A percentile compares a stretch with the other conserved stretches of the same genome.
Evolutionary conservation across 53 echinoderm and acorn worm genomes (phyloP).

Genomic region (Apostichopus leukothele): DNA sequence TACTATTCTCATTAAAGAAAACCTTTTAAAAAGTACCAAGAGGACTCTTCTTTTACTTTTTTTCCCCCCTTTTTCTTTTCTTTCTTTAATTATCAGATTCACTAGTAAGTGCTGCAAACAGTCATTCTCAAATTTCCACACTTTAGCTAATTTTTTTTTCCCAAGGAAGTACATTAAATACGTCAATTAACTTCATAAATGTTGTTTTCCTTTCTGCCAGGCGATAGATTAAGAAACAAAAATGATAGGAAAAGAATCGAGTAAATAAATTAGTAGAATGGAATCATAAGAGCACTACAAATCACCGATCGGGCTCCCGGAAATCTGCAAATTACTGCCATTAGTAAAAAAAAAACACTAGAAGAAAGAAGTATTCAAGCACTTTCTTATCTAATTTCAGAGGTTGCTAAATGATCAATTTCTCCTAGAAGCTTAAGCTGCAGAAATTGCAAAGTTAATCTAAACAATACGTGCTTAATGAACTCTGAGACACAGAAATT

Average conservation of each 20-base stretch:
- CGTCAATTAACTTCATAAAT: neutral
- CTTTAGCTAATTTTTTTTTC: no score
- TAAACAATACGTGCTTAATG: neutral
- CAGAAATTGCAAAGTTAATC: neutral
- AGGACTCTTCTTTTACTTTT: no score
- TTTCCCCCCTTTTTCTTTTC: no score
- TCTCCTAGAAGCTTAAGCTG: neutral
- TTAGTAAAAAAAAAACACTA: neutral
- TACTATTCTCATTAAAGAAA: no score
- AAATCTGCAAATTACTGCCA: constrained; percentile 3
- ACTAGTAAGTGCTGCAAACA: neutral
- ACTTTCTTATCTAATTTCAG: neutral
- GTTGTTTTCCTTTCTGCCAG: neutral
- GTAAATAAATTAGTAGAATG: no score
- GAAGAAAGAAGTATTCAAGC: neutral
- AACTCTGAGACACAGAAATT: neutral
- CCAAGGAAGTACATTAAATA: no score
- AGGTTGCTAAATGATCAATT: neutral
- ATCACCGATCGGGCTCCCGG: neutral
- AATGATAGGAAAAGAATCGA: no score
- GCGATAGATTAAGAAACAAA: no score
- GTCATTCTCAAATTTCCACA: neutral
- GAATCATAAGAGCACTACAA: neutral
- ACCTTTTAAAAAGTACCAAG: no score
- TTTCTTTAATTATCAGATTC: no score